Percentiles rank a stretch among this genome's conserved stretches.
phyloP scores from a whole-genome alignment of 92 coral and sea anemone genomes.

The Zoanthus solanderi region DNA sequence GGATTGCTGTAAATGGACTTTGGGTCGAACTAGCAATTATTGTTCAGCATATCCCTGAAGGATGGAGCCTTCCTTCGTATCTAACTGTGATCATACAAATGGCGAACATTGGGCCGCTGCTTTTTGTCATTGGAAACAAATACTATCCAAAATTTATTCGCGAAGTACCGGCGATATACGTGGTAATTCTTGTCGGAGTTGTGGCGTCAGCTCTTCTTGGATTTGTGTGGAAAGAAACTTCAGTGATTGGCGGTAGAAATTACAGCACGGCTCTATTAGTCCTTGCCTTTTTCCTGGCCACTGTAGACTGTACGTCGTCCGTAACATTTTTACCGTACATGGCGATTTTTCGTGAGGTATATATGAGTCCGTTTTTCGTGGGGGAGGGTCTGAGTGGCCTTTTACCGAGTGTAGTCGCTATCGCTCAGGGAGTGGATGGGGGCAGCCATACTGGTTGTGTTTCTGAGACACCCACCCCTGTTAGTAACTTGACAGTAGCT shows the following conservation, averaged over 20 bases:
- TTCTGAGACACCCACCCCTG: conserved; percentile 32
- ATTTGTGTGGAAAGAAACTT: conserved; percentile 85
- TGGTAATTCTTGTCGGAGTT: conserved; percentile 64
- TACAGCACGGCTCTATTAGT: conserved; percentile 86
- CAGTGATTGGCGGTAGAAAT: conserved; percentile 75
- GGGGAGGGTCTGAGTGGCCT: conserved; percentile 98
- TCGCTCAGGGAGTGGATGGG: conserved; percentile 89
- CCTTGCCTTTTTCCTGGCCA: conserved; percentile 83
- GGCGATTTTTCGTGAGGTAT: conserved; percentile 80
- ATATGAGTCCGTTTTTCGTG: conserved; percentile 91
- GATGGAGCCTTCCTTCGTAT: conserved; percentile 94
- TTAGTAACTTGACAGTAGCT: background rate
- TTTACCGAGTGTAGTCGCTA: conserved; percentile 89
- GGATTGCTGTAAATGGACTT: conserved; percentile 97
- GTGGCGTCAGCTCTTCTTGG: conserved; percentile 77
- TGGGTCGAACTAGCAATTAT: conserved; percentile 99
- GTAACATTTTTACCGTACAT: conserved; percentile 96
- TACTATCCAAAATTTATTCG: conserved; percentile 78
- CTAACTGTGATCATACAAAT: conserved; percentile 91
- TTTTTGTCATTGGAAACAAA: conserved; percentile 78
- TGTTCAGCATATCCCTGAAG: conserved; percentile 93
- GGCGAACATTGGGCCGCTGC: conserved; percentile 92
- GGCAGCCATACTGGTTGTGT: conserved; percentile 66
- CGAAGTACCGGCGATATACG: conserved; percentile 79
- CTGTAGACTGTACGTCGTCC: conserved; percentile 94